Evolutionary conservation across 2,113 vertebrate species (phyloP).

Genomic region (Papio anubis): DNA sequence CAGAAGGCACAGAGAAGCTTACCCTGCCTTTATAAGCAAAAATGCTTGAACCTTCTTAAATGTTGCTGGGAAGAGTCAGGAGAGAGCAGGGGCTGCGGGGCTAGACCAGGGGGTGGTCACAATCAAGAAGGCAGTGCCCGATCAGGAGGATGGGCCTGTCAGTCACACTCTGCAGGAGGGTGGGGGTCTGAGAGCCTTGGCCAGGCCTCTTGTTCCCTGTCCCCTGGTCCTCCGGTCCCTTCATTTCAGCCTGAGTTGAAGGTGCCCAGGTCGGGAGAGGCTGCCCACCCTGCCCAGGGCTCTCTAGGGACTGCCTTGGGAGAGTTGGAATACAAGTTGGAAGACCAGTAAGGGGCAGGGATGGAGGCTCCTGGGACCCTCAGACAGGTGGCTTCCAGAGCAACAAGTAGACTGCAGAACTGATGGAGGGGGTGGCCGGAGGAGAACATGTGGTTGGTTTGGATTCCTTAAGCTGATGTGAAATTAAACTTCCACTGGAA

Average conservation of each 20-base stretch:
- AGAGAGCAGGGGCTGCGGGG: not conserved
- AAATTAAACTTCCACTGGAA: not conserved
- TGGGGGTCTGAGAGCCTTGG: not conserved
- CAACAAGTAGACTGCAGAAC: not conserved
- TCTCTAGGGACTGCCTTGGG: not conserved
- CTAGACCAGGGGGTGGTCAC: no score
- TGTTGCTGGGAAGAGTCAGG: not conserved
- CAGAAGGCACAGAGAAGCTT: not conserved
- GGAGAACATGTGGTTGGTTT: fast-evolving
- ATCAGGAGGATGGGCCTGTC: fast-evolving
- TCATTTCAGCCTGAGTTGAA: not conserved
- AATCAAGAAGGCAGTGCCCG: not conserved
- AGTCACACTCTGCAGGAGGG: not conserved
- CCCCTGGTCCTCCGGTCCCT: not conserved
- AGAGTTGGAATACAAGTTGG: not conserved
- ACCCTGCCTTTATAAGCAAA: not conserved
- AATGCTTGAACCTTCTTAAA: no score
- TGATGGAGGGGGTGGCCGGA: fast-evolving
- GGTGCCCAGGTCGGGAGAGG: not conserved
- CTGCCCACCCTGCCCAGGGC: not conserved
- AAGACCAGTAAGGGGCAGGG: not conserved
- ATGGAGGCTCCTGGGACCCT: not conserved
- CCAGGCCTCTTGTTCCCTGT: no score
- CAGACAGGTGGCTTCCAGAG: not conserved
- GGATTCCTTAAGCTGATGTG: not conserved